phyloP scores from a whole-genome alignment of 1,140 invertebrate species.

The Tigriopus japonicus region DNA sequence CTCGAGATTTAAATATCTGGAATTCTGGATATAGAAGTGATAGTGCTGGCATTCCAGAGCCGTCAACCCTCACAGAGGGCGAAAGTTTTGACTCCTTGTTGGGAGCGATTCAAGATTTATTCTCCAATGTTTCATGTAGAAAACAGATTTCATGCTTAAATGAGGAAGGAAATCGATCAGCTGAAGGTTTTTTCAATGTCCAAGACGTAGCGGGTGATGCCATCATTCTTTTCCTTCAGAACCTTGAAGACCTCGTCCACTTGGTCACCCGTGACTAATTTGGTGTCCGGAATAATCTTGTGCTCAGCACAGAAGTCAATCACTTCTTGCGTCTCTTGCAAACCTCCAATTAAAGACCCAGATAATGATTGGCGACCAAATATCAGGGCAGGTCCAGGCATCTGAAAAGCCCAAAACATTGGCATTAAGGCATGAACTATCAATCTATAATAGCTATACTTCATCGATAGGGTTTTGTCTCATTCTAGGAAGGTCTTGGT shows the following conservation, averaged over 20 bases:
- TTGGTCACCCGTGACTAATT: neutral
- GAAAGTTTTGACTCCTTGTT: too few species aligned
- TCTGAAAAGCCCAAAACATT: neutral
- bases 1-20: too few species aligned
- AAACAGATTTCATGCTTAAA: too few species aligned
- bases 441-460: too few species aligned
- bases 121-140: too few species aligned
- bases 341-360: neutral
- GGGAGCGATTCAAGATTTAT: too few species aligned
- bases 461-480: too few species aligned
- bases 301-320: conserved; percentile 3
- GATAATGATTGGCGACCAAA: neutral
- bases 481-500: too few species aligned
- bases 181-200: neutral
- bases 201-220: neutral
- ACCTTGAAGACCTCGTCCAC: neutral
- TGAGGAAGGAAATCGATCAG: too few species aligned
- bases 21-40: too few species aligned
- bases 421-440: neutral
- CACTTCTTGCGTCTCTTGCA: neutral
- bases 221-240: neutral
- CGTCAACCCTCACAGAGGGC: too few species aligned
- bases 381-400: neutral
- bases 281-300: neutral
- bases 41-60: too few species aligned